Evolutionary conservation across 1,140 invertebrate species (phyloP), one percentile per base, ranked within the genome.

Genomic region (Reticulitermes speratus): DNA sequence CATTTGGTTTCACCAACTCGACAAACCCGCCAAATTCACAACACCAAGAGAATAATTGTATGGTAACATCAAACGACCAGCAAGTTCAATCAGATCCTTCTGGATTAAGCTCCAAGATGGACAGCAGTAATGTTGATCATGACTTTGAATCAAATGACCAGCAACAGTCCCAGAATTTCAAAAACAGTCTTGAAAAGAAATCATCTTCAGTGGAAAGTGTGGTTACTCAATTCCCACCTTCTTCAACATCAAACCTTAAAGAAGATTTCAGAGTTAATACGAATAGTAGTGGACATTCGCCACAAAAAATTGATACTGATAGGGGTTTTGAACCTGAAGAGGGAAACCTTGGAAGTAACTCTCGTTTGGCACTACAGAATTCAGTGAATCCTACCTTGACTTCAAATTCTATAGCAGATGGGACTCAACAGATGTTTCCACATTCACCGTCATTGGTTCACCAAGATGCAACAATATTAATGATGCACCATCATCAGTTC

Each of bases 1-100:
- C 92, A 19, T 93, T 93, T 88, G 92, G 92, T 30, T 93, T 92
- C 86, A 48, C 85, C 6, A 82, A 86, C 48, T 82, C 85, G 5
- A 45, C 38, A 12, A 48, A 25, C n/a, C 9, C 83, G 9, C n/a
- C 8, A 30, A 75, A 75, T 30, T 75, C 65, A 30, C 65, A 75
- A 75, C 65, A 75, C 65, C 65, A 75, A 30, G 65, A 75, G 8
- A 75, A 75, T 30, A 30, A 30, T 30, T 75, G 65, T 75, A 30
- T 75, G 30, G 65, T 75, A n/a, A 9, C 8, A 6, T 75, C 65
- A 30, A 30, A 30, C 65, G 30, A 14, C 14, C 65, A 75, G n/a
- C 65, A 75, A 75, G 12, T 75, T 11, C 65, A 75, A 25, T 30
- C 65, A 30, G 52, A 55, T 55, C 3, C 14, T 21, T 55, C 52